phyloP scores from a whole-genome alignment of 2,797 vertebrate genomes.

The Cirrhinus molitorella region DNA sequence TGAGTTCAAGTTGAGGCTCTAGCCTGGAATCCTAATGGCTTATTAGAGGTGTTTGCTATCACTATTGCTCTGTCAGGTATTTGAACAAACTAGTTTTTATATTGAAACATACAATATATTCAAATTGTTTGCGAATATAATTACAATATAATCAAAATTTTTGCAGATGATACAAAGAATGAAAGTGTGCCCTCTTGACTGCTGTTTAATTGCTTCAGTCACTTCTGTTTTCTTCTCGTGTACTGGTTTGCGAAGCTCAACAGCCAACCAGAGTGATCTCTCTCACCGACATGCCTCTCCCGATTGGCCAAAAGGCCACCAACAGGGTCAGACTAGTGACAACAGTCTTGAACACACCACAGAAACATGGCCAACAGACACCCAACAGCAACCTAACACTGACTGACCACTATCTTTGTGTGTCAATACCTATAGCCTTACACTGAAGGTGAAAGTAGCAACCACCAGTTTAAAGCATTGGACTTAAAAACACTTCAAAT shows the following conservation, averaged over 20 bases:
- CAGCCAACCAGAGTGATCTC: no score
- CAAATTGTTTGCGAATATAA: no score
- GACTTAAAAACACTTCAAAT: background rate
- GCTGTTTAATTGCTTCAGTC: background rate
- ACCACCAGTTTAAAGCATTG: background rate
- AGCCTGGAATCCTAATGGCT: background rate
- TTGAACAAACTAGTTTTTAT: background rate
- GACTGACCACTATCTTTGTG: background rate
- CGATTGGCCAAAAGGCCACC: no score
- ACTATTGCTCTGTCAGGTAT: background rate
- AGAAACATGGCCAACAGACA: background rate
- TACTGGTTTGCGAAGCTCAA: background rate
- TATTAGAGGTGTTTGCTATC: background rate
- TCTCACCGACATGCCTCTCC: no score
- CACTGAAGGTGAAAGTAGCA: background rate
- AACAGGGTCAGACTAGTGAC: background rate
- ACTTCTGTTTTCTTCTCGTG: background rate
- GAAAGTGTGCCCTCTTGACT: background rate
- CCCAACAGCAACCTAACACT: background rate
- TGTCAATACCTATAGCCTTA: background rate
- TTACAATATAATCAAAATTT: background rate
- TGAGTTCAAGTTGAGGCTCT: background rate
- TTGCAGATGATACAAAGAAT: background rate
- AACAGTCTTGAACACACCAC: background rate
- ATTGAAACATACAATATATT: background rate